phyloP scores from a whole-genome alignment of 2,888 invertebrate genomes.

The Apamea anceps region DNA sequence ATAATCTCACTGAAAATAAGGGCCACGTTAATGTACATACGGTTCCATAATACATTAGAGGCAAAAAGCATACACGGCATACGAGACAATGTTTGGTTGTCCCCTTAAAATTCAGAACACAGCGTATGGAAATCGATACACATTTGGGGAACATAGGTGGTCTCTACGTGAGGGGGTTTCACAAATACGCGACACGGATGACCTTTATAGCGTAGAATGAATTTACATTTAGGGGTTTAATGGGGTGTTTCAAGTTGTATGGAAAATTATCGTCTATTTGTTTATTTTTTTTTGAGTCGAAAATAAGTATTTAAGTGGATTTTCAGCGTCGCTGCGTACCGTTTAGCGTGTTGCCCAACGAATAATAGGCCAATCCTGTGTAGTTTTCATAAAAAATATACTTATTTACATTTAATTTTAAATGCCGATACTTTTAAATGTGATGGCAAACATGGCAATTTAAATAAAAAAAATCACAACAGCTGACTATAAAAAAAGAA shows the following conservation, averaged over 20 bases:
- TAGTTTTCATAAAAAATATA: not conserved
- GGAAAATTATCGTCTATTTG: constrained; percentile 14
- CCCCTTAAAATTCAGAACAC: constrained; percentile 69
- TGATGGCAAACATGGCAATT: not conserved
- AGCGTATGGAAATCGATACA: constrained; percentile 71
- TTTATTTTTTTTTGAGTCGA: not conserved
- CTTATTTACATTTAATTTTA: not conserved
- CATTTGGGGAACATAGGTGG: constrained; percentile 72
- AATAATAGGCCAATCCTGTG: too few relatives aligned
- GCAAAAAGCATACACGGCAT: constrained; percentile 55
- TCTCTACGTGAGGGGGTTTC: constrained; percentile 66
- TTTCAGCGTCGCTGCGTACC: not conserved
- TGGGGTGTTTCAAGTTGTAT: constrained; percentile 43
- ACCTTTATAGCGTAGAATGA: constrained; percentile 60
- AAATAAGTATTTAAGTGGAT: not conserved
- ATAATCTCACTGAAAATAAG: constrained; percentile 31
- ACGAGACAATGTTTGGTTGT: constrained; percentile 52
- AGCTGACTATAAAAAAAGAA: not conserved
- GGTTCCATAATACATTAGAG: constrained; percentile 54
- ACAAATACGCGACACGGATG: constrained; percentile 49
- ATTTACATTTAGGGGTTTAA: constrained; percentile 53
- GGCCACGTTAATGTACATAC: constrained; percentile 24
- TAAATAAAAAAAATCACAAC: not conserved
- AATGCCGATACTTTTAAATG: not conserved
- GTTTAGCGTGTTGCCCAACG: not conserved